Conservation (phyloP, 1,140 invertebrate species). For the Drosophila melanica region DNA sequence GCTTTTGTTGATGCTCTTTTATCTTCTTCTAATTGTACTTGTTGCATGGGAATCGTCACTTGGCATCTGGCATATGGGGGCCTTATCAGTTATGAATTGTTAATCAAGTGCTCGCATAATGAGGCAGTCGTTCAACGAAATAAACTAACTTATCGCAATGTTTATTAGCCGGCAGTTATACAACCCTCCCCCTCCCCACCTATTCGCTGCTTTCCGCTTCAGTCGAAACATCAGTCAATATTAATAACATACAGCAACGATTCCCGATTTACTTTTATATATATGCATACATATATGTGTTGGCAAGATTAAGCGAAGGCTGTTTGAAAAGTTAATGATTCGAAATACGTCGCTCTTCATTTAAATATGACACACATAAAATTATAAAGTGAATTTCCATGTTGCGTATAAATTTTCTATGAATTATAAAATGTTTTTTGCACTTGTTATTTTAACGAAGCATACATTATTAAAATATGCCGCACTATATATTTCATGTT, state of each 20-base stretch:
- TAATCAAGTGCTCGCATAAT: conserved; percentile 57
- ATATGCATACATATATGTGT: not conserved
- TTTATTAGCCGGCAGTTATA: conserved; percentile 62
- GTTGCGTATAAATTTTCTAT: too few species aligned
- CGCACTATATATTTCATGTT: too few species aligned
- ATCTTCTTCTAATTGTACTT: conserved; percentile 8
- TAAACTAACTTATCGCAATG: conserved; percentile 60
- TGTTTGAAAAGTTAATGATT: not conserved
- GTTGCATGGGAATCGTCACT: conserved; percentile 32
- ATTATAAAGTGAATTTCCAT: too few species aligned
- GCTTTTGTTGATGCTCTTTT: not conserved
- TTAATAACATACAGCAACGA: conserved; percentile 43
- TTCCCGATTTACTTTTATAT: not conserved
- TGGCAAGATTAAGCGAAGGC: conserved; percentile 9
- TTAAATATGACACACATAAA: not conserved
- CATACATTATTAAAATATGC: too few species aligned
- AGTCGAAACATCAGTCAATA: conserved; percentile 21
- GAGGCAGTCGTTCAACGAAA: conserved; percentile 45
- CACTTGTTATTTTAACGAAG: too few species aligned
- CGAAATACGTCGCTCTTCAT: not conserved
- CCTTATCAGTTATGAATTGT: conserved; percentile 61
- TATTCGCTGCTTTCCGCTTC: not conserved
- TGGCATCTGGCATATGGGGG: conserved; percentile 18
- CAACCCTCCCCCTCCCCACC: conserved; percentile 1
- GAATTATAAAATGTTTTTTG: too few species aligned